These are phyloP conservation scores for Myioborus miniatus DNA, from an alignment of 2,797 vertebrate species.

Conservation along the genomic window DNA sequence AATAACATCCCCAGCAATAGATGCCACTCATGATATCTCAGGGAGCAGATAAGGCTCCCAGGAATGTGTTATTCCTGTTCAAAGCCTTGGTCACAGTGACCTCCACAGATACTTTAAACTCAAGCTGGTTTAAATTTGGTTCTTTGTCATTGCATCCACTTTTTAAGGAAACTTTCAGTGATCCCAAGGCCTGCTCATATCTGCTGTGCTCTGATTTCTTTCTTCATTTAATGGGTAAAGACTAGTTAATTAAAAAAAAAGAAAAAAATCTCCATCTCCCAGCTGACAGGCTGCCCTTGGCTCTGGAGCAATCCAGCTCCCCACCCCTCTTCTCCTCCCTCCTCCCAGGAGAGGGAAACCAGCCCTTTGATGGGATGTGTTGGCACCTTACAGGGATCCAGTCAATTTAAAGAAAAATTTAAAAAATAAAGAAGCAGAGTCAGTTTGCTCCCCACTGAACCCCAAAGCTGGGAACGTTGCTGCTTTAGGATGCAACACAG, in stretches of 20 bases:
- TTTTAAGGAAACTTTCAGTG: not conserved
- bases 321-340: not conserved
- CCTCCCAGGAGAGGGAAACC: not conserved
- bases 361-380: not conserved
- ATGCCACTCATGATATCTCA: not conserved
- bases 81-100: slow-evolving; percentile 52
- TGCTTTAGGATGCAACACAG: not conserved
- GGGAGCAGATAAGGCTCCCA: slow-evolving; percentile 16
- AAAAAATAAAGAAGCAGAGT: not conserved
- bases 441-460: not conserved
- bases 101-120: not conserved
- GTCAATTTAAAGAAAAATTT: not conserved
- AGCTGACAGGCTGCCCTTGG: not conserved
- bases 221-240: not conserved
- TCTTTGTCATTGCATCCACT: not conserved
- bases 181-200: not conserved
- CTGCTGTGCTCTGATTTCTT: not conserved
- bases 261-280: not conserved
- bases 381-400: not conserved
- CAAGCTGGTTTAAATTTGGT: not conserved
- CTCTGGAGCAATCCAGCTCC: fast-evolving
- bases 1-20: slow-evolving; percentile 36
- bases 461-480: fast-evolving
- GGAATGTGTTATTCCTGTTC: not conserved
- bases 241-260: not conserved